phyloP scores from a whole-genome alignment of 2,113 vertebrate genomes.

The Hydropotes inermis region DNA sequence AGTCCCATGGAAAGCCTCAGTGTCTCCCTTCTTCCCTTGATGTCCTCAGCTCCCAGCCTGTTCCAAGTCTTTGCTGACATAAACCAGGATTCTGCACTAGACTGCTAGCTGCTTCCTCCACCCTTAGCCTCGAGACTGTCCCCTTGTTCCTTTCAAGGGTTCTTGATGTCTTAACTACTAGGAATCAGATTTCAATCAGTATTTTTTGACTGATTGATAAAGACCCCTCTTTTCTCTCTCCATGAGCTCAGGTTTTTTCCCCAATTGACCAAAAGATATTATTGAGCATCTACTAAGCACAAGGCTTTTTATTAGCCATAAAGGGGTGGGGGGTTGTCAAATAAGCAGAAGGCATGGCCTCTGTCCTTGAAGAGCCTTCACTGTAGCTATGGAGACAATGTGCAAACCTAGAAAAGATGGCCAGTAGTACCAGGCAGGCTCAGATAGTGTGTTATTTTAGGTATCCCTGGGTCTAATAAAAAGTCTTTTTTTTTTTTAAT shows the following conservation, averaged over 20 bases:
- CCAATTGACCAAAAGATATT: background rate
- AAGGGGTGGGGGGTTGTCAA: background rate
- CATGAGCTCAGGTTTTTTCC: background rate
- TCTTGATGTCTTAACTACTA: background rate
- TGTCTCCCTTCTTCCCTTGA: background rate
- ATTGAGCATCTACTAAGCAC: background rate
- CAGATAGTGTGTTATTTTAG: background rate
- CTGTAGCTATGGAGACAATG: background rate
- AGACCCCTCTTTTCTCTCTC: background rate
- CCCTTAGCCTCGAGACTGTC: background rate
- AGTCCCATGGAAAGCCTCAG: background rate
- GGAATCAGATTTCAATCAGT: background rate
- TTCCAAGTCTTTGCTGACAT: background rate
- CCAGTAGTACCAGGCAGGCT: background rate
- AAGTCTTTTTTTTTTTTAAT: background rate
- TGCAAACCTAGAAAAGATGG: background rate
- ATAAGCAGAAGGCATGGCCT: background rate
- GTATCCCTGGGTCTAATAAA: background rate
- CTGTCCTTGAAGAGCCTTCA: background rate
- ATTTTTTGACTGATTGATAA: background rate
- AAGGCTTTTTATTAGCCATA: background rate
- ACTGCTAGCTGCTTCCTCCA: background rate
- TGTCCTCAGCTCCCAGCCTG: background rate
- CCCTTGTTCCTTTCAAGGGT: background rate
- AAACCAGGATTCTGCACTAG: background rate